These are phyloP conservation scores for Brachyopa scutellaris DNA, from an alignment of 2,888 invertebrate genomes.

Conservation along the genomic window DNA sequence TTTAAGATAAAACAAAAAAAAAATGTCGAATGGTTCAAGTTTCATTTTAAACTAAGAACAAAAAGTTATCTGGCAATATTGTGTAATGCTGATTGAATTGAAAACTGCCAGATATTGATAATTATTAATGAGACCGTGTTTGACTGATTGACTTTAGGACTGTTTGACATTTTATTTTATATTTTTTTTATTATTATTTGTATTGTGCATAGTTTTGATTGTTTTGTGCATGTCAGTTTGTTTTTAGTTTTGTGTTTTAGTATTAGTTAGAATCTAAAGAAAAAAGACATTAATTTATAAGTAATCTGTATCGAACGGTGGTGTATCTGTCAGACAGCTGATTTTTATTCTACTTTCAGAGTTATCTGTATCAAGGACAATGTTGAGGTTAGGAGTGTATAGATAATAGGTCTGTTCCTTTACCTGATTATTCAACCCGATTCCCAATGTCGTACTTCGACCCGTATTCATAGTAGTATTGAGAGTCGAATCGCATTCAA, in stretches of 20 bases:
- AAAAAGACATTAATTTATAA: too few species aligned
- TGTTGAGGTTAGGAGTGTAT: too few species aligned
- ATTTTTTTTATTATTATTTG: background rate
- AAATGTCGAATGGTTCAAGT: conserved; percentile 15
- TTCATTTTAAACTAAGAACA: background rate
- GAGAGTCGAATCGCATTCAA: too few species aligned
- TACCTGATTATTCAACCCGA: too few species aligned
- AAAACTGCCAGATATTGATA: background rate
- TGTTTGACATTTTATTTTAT: conserved; percentile 28
- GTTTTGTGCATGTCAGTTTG: conserved; percentile 30
- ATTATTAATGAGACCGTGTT: background rate
- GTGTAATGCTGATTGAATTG: background rate
- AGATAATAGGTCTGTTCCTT: too few species aligned
- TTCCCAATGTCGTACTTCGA: too few species aligned
- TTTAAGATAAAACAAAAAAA: conserved; percentile 30
- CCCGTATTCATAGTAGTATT: too few species aligned
- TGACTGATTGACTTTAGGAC: background rate
- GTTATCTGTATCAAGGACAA: too few species aligned
- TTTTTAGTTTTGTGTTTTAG: background rate
- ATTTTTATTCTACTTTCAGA: too few species aligned
- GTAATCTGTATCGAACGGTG: too few species aligned
- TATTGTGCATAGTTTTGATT: conserved; percentile 26
- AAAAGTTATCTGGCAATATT: background rate
- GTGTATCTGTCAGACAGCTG: too few species aligned
- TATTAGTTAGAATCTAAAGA: background rate